These are phyloP conservation scores for Ganaspis brasiliensis DNA, from an alignment of 2,888 invertebrate genomes.

Conservation along the genomic window DNA sequence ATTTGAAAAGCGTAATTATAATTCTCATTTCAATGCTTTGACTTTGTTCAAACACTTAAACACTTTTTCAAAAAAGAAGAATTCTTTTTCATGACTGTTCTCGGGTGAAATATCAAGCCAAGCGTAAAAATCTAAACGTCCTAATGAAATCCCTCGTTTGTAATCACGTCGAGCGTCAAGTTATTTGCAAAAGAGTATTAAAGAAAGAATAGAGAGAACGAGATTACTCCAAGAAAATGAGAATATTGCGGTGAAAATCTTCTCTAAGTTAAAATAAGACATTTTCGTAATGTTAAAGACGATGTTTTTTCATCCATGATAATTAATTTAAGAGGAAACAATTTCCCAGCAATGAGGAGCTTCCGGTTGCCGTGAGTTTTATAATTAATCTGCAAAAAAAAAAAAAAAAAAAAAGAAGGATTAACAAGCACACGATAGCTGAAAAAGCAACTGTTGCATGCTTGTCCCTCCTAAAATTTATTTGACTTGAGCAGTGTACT, in stretches of 20 bases:
- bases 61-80: not conserved
- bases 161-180: slow-evolving; percentile 1
- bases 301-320: not conserved
- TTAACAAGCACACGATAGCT: too few relatives aligned
- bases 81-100: not conserved
- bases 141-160: slow-evolving; percentile 17
- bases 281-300: not conserved
- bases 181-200: slow-evolving; percentile 13
- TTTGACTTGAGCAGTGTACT: too few relatives aligned
- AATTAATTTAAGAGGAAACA: too few relatives aligned
- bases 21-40: not conserved
- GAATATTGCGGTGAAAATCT: slow-evolving; percentile 7
- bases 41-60: not conserved
- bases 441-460: too few relatives aligned
- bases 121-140: slow-evolving; percentile 22
- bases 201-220: slow-evolving; percentile 15
- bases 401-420: too few relatives aligned
- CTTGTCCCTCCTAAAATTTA: too few relatives aligned
- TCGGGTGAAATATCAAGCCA: not conserved
- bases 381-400: too few relatives aligned
- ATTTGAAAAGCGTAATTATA: too few relatives aligned
- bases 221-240: slow-evolving; percentile 8
- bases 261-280: not conserved
- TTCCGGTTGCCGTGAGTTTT: too few relatives aligned
- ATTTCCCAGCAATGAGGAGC: too few relatives aligned